Evolutionary conservation across 2,888 invertebrate species (phyloP).

Genomic region (Agrypnus murinus): DNA sequence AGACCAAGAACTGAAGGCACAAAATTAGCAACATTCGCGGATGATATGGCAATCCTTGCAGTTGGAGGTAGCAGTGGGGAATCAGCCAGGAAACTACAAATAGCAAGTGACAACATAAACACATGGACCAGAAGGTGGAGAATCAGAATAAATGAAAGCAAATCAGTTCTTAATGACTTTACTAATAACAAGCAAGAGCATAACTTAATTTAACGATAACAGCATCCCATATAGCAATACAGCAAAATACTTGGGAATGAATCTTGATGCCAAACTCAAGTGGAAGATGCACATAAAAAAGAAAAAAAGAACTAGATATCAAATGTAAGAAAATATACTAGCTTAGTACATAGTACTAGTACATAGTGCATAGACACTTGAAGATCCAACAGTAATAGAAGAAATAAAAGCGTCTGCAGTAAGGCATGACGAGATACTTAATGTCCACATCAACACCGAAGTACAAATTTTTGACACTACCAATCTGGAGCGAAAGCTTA

Average conservation of each 20-base stretch:
- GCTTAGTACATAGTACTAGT: neutral
- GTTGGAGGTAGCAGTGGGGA: conserved; percentile 25
- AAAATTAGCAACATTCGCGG: conserved; percentile 19
- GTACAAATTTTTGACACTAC: conserved; percentile 19
- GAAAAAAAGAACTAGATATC: conserved; percentile 9
- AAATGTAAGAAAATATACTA: conserved; percentile 3
- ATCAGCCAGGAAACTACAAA: conserved; percentile 25
- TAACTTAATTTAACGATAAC: neutral
- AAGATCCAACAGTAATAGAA: conserved; percentile 14
- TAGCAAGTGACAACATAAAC: conserved; percentile 21
- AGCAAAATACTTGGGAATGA: too few relatives aligned
- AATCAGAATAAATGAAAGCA: conserved; percentile 32
- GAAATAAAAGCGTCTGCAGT: conserved; percentile 18
- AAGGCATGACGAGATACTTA: conserved; percentile 7
- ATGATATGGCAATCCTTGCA: conserved; percentile 21
- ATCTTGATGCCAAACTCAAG: conserved; percentile 21
- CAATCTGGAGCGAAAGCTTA: too few relatives aligned
- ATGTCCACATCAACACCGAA: too few relatives aligned
- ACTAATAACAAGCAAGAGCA: conserved; percentile 9
- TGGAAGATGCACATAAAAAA: conserved; percentile 19
- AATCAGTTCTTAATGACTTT: conserved; percentile 2
- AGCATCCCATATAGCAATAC: too few relatives aligned
- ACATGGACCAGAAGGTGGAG: conserved; percentile 12
- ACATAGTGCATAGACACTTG: neutral
- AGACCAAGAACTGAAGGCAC: conserved; percentile 17